A percentile compares a stretch with the other conserved stretches of the same genome.
Evolutionary conservation across 2,888 invertebrate species (phyloP).

Genomic region (Penaeus monodon): DNA sequence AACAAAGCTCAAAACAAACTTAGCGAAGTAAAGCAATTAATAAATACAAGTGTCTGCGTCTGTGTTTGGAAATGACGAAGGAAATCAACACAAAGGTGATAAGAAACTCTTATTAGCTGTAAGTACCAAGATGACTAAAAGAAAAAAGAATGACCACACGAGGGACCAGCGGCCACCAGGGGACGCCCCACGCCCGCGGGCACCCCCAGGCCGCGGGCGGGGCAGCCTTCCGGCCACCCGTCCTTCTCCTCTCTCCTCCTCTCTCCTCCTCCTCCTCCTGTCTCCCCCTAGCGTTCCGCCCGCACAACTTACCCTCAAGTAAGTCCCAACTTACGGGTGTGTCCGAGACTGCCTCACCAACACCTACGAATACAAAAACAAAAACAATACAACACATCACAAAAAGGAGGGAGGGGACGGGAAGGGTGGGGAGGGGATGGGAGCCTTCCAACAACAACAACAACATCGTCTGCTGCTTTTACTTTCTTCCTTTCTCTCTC

Average conservation of each 20-base stretch:
- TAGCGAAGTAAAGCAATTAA: too few species aligned
- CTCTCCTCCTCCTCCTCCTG: constrained; percentile 8
- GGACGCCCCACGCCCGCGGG: constrained; percentile 3
- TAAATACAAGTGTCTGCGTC: too few species aligned
- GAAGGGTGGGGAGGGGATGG: neutral
- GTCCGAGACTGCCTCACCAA: neutral
- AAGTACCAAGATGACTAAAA: too few species aligned
- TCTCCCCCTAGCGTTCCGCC: neutral
- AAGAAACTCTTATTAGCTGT: too few species aligned
- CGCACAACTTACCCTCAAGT: constrained; percentile 9
- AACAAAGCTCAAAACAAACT: too few species aligned
- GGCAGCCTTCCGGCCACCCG: constrained; percentile 19
- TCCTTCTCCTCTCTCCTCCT: neutral
- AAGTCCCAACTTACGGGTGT: neutral
- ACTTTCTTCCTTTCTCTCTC: too few species aligned
- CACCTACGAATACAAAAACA: neutral
- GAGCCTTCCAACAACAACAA: too few species aligned
- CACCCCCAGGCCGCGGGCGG: constrained; percentile 17
- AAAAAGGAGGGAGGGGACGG: neutral
- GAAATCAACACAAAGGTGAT: too few species aligned
- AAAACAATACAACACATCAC: neutral
- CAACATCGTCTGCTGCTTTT: too few species aligned
- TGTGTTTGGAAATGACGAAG: too few species aligned
- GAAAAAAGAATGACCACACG: too few species aligned
- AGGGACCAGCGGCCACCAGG: constrained; percentile 6